These are phyloP conservation scores for Mormyrus proboscirostris DNA, from an alignment of 2,797 vertebrate genomes.

Conservation along the genomic window DNA sequence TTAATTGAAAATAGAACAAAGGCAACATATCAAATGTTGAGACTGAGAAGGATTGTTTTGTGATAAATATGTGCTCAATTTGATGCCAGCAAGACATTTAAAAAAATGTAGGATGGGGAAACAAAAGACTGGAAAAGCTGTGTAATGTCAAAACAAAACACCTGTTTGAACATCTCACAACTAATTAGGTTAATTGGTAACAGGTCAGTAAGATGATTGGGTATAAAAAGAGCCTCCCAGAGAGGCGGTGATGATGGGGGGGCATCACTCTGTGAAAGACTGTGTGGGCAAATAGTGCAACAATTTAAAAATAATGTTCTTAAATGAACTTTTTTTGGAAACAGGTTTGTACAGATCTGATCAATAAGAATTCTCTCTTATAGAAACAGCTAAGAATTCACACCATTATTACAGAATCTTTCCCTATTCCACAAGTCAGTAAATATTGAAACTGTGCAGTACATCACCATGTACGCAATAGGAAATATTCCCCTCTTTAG, in stretches of 20 bases:
- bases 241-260: not conserved
- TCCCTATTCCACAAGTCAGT: constrained; percentile 57
- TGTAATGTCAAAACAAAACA: not conserved
- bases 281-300: not conserved
- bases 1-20: not conserved
- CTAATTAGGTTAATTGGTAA: not conserved
- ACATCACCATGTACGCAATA: constrained; percentile 64
- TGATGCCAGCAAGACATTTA: not conserved
- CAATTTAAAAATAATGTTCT: not conserved
- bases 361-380: constrained; percentile 23
- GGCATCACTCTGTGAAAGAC: not conserved
- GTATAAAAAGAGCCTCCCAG: not conserved
- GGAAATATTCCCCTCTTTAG: constrained; percentile 61
- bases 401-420: constrained; percentile 35
- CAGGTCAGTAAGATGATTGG: not conserved
- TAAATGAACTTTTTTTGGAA: not conserved
- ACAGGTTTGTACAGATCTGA: constrained; percentile 49
- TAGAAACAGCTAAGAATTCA: constrained; percentile 26
- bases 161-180: not conserved
- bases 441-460: constrained; percentile 56
- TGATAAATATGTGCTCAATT: not conserved
- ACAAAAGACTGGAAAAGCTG: not conserved
- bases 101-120: not conserved
- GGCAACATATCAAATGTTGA: not conserved
- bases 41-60: not conserved